These are phyloP conservation scores for Ictinia mississippiensis DNA, from an alignment of 2,797 vertebrate species.

Conservation along the genomic window DNA sequence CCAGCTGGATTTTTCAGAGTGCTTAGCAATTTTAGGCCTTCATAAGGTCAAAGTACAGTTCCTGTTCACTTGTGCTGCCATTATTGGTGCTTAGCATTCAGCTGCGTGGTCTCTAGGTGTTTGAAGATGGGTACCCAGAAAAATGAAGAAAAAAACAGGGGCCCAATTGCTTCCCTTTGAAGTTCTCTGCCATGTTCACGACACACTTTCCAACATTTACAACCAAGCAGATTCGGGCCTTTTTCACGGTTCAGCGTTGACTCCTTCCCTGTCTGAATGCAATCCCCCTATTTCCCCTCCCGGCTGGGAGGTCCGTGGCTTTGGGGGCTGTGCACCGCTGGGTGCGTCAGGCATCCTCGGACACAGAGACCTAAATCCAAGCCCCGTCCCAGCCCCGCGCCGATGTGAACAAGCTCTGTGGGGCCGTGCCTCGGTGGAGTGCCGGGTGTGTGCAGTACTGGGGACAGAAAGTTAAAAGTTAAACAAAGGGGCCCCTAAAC, in stretches of 20 bases:
- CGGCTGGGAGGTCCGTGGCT: neutral
- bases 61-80: neutral
- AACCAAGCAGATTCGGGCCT: neutral
- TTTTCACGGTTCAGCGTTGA: neutral
- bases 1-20: neutral
- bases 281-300: neutral
- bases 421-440: accelerated
- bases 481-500: neutral
- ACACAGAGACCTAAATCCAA: neutral
- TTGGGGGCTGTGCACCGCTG: neutral
- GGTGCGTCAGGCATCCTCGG: neutral
- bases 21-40: neutral
- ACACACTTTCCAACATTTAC: neutral
- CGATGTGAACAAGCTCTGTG: neutral
- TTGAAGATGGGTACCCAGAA: neutral
- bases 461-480: neutral
- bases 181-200: neutral
- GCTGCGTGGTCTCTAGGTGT: neutral
- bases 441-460: accelerated
- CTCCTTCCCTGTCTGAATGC: neutral
- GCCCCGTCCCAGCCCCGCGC: neutral
- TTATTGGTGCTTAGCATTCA: neutral
- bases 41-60: neutral
- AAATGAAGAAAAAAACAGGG: neutral
- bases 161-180: neutral